Base-by-base conservation (phyloP, 2,113 vertebrate genomes). In the Centrocercus urophasianus region DNA sequence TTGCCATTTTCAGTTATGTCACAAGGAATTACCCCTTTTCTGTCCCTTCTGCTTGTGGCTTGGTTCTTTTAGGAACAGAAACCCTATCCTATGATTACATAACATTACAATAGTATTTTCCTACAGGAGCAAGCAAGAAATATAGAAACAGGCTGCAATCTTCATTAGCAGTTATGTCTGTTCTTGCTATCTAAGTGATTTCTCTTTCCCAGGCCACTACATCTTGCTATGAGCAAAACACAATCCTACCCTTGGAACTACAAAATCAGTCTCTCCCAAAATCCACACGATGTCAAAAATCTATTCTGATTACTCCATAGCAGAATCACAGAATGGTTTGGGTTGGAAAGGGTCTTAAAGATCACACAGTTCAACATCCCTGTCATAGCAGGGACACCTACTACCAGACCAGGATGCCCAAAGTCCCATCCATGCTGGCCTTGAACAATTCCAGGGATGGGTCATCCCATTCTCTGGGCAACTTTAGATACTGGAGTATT, bases 11-110 rank as follows among this genome's bases (percentile, higher is more conserved):
- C 43, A 92, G 40, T 90, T 88, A 89, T 61, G 36, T 87, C 45
- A 87, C 60, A 56, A 4, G 84, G 70, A 86, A 89, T 71, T 56
- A 91, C 67, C 42, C 83, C 74, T 60, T 93, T 94, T 90, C 84
- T 91, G 71, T 87, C 64, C 84, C 66, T 92, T 92, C 81, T 92
- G 74, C 63, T 76, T 79, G 86, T 85, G 91, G 40, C 67, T 64
- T 73, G 8, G 48, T 42, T 85, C 84, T 66, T 83, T 79, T 11
- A 92, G 64, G 56, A 92, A 70, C 42, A 64, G 24, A 81, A 96
- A 95, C 42, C 54, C 64, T 54, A 83, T 87, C 78, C 59, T 63
- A 11, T 54, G 59, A 82, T 86, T 72, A 86, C 50, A 40, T 66
- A 87, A 79, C 30, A 78, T 42, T n/a, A 32, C 38, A 64, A 66